These are phyloP conservation scores for Phortica okadai DNA, from an alignment of 2,888 invertebrate species.

Conservation along the genomic window DNA sequence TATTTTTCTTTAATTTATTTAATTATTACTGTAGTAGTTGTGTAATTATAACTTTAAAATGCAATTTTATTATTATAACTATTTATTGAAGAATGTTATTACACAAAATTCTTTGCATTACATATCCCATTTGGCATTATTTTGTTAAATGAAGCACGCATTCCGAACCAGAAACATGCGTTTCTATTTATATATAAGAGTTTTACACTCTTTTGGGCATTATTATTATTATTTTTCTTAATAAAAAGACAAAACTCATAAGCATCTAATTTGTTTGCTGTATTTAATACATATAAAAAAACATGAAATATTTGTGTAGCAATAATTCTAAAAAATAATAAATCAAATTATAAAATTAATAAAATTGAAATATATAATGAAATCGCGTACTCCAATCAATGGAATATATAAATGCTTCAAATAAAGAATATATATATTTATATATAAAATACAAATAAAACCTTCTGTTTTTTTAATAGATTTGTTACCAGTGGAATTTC, in stretches of 20 bases:
- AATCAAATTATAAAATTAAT: slow-evolving; percentile 60
- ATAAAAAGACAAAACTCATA: not conserved
- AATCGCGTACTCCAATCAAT: not conserved
- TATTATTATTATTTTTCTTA: not conserved
- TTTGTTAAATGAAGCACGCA: slow-evolving; percentile 43
- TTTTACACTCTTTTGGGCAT: slow-evolving; percentile 13
- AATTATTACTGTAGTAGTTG: slow-evolving; percentile 14
- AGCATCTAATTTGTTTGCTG: slow-evolving; percentile 61
- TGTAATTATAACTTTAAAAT: slow-evolving; percentile 7
- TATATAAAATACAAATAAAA: slow-evolving; percentile 16
- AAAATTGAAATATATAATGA: not conserved
- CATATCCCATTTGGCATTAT: slow-evolving; percentile 56
- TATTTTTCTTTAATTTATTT: slow-evolving; percentile 19
- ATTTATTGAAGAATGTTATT: slow-evolving; percentile 49
- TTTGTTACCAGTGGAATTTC: no score
- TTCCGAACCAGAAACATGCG: slow-evolving; percentile 39
- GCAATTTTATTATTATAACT: slow-evolving; percentile 41
- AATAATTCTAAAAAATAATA: slow-evolving; percentile 46
- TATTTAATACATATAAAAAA: slow-evolving; percentile 56
- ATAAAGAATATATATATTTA: slow-evolving; percentile 4
- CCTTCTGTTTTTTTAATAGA: not conserved
- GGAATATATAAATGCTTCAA: not conserved
- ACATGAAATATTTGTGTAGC: slow-evolving; percentile 59
- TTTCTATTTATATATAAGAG: not conserved
- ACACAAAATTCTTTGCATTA: slow-evolving; percentile 49